Conservation (phyloP, 2,888 invertebrate species). For the Acanthoscelides obtectus region DNA sequence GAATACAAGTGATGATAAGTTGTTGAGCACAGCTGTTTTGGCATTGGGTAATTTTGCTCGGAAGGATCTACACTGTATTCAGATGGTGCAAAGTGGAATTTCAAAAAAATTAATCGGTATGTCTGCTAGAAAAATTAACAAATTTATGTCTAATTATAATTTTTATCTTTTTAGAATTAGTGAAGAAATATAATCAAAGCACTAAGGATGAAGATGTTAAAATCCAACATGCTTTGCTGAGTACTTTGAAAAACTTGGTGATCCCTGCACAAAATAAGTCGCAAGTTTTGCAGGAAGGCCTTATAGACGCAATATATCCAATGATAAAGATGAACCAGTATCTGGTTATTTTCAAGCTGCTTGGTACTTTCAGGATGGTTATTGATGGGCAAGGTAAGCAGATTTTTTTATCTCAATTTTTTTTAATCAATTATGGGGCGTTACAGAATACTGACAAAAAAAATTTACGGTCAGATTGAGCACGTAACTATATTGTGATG, state of each 20-base stretch:
- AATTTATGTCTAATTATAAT: neutral
- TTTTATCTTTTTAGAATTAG: constrained; percentile 38
- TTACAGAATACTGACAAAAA: too few relatives aligned
- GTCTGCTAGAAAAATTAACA: too few relatives aligned
- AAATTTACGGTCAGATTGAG: too few relatives aligned
- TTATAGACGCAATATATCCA: constrained; percentile 69
- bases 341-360: constrained; percentile 79
- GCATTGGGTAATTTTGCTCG: constrained; percentile 89
- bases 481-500: too few relatives aligned
- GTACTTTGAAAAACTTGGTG: constrained; percentile 73
- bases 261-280: constrained; percentile 73
- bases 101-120: constrained; percentile 65
- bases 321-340: constrained; percentile 64
- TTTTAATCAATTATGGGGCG: too few relatives aligned
- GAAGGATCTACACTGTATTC: constrained; percentile 76
- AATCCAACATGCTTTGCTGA: constrained; percentile 67
- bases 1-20: constrained; percentile 64
- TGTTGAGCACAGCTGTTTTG: constrained; percentile 77
- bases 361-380: constrained; percentile 82
- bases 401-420: neutral
- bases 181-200: constrained; percentile 55
- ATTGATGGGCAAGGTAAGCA: constrained; percentile 74
- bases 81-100: constrained; percentile 75
- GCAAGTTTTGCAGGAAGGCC: constrained; percentile 64
- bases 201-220: constrained; percentile 54